Percentiles rank a stretch among this genome's conserved stretches.
Conservation (phyloP, 1,140 invertebrate species). For the Nephila pilipes region DNA sequence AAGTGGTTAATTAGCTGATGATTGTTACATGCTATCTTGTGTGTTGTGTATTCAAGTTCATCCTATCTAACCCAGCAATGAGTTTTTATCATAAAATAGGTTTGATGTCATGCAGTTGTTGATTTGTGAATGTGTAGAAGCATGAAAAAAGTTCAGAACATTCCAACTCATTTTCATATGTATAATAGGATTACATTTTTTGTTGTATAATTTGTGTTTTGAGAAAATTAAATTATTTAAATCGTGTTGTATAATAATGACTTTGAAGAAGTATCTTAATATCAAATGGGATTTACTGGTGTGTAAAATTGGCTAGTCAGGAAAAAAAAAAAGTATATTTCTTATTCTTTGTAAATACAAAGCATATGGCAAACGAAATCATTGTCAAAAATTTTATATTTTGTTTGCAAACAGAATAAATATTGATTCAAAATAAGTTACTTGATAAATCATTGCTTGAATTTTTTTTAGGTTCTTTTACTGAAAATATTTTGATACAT, state of each 20-base stretch:
- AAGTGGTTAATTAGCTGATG: conserved; percentile 31
- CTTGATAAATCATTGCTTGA: too few relatives aligned
- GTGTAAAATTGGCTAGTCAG: too few relatives aligned
- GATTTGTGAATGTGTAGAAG: neutral
- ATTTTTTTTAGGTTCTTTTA: too few relatives aligned
- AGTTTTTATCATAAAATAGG: neutral
- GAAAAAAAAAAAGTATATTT: too few relatives aligned
- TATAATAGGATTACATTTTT: conserved; percentile 52
- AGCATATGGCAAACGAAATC: too few relatives aligned
- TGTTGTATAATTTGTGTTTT: conserved; percentile 45
- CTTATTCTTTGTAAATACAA: too few relatives aligned
- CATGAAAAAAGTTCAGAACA: conserved; percentile 21
- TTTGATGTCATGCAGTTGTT: neutral
- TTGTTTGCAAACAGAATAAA: too few relatives aligned
- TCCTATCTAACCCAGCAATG: conserved; percentile 54
- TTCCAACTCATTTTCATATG: conserved; percentile 62
- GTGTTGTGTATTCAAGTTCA: conserved; percentile 51
- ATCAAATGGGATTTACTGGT: too few relatives aligned
- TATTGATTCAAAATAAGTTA: too few relatives aligned
- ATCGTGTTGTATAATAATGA: neutral
- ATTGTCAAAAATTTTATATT: too few relatives aligned
- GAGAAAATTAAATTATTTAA: conserved; percentile 48
- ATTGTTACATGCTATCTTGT: neutral
- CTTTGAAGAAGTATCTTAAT: neutral
- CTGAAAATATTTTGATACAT: too few relatives aligned